Conservation (phyloP, 1,140 invertebrate genomes). For the Formica exsecta region DNA sequence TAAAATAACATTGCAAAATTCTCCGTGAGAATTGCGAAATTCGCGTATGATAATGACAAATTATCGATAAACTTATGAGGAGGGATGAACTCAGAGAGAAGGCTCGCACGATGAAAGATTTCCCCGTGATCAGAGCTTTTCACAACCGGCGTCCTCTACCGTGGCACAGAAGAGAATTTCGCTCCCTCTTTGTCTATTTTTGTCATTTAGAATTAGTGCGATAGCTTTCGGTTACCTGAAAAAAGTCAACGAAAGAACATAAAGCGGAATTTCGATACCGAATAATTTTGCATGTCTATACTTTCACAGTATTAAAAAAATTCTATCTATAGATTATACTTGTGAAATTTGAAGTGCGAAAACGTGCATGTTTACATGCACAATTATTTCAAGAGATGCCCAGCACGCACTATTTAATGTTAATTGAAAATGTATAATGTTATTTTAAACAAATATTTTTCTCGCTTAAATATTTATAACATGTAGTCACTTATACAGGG, state of each 20-base stretch:
- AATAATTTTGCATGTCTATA: conserved; percentile 29
- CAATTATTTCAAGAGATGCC: conserved; percentile 33
- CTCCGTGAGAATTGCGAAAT: not conserved
- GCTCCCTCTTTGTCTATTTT: conserved; percentile 76
- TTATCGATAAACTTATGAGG: conserved; percentile 24
- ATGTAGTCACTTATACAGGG: not conserved
- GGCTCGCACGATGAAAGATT: conserved; percentile 64
- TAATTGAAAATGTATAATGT: not conserved
- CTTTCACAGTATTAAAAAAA: conserved; percentile 40
- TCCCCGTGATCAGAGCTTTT: conserved; percentile 69
- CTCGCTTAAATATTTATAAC: not conserved
- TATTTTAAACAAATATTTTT: not conserved
- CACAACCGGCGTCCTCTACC: conserved; percentile 80
- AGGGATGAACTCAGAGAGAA: conserved; percentile 68
- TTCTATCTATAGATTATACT: conserved; percentile 9
- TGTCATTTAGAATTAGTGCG: conserved; percentile 80
- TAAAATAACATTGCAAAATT: not conserved
- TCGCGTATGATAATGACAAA: not conserved
- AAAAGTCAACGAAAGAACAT: conserved; percentile 82
- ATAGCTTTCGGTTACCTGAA: conserved; percentile 84
- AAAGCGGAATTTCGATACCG: conserved; percentile 72
- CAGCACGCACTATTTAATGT: not conserved
- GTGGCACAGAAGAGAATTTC: conserved; percentile 81
- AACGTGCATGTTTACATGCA: conserved; percentile 60
- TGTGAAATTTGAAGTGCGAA: conserved; percentile 4